Evolutionary conservation across 2,113 vertebrate species (phyloP).

Genomic region (Centropus bengalensis): DNA sequence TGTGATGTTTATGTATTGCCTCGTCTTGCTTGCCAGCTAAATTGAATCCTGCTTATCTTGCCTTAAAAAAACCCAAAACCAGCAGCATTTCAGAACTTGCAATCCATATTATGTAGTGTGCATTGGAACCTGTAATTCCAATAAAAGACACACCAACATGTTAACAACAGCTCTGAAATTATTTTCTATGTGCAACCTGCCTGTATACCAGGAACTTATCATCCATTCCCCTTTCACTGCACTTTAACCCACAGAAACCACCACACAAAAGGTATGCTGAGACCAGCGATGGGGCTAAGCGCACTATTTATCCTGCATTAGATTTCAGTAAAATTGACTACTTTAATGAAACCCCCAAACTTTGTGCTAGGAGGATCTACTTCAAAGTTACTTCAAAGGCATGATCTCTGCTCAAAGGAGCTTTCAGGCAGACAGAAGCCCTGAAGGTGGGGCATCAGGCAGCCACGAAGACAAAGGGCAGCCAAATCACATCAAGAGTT

Average conservation of each 20-base stretch:
- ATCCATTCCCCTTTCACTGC: not conserved
- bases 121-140: not conserved
- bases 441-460: not conserved
- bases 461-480: not conserved
- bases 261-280: accelerated
- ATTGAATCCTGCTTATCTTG: not conserved
- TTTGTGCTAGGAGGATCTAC: not conserved
- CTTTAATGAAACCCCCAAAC: not conserved
- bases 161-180: not conserved
- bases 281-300: not conserved
- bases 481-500: not conserved
- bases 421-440: slow-evolving; percentile 27
- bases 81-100: not conserved
- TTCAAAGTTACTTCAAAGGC: slow-evolving; percentile 14
- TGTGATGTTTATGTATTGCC: not conserved
- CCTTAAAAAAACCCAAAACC: not conserved
- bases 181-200: not conserved
- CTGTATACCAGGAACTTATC: not conserved
- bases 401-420: not conserved
- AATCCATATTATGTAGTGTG: not conserved
- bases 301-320: not conserved
- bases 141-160: not conserved
- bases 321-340: not conserved
- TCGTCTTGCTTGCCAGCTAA: slow-evolving; percentile 8
- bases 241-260: not conserved